Conservation (phyloP, 2,888 invertebrate genomes). For the Drosophila emarginata region DNA sequence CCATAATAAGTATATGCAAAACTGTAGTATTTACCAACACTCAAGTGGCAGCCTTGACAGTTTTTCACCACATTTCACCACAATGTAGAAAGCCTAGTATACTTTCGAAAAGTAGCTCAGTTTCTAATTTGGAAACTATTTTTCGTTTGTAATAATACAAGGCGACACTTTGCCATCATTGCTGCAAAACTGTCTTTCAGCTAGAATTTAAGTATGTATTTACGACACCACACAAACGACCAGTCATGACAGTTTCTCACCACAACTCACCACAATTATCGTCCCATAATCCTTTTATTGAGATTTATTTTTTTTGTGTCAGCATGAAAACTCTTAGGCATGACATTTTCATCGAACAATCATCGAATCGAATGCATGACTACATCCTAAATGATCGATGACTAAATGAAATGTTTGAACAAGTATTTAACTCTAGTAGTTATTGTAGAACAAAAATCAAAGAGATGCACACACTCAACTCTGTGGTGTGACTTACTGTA, state of each 20-base stretch:
- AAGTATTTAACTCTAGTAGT: constrained; percentile 40
- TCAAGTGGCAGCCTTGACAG: constrained; percentile 10
- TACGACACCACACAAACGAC: neutral
- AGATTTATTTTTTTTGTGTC: constrained; percentile 18
- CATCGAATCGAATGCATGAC: constrained; percentile 36
- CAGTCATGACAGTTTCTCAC: constrained; percentile 20
- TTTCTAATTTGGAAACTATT: neutral
- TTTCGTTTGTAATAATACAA: neutral
- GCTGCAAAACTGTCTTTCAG: constrained; percentile 26
- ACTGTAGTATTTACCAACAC: constrained; percentile 8
- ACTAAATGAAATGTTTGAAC: constrained; percentile 9
- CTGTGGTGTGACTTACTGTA: constrained; percentile 47
- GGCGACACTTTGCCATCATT: no score
- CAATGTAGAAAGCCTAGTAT: no score
- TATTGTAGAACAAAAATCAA: constrained; percentile 37
- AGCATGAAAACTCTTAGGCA: constrained; percentile 24
- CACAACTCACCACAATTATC: constrained; percentile 19
- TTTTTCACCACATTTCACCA: constrained; percentile 5
- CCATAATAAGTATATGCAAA: constrained; percentile 12
- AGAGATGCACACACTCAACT: constrained; percentile 27
- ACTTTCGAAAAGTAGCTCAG: neutral
- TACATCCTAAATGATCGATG: constrained; percentile 14
- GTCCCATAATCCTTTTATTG: constrained; percentile 19
- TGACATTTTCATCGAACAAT: constrained; percentile 30
- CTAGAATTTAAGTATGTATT: neutral